Evolutionary conservation across 2,797 vertebrate species (phyloP).

Genomic region (Myotis daubentonii): DNA sequence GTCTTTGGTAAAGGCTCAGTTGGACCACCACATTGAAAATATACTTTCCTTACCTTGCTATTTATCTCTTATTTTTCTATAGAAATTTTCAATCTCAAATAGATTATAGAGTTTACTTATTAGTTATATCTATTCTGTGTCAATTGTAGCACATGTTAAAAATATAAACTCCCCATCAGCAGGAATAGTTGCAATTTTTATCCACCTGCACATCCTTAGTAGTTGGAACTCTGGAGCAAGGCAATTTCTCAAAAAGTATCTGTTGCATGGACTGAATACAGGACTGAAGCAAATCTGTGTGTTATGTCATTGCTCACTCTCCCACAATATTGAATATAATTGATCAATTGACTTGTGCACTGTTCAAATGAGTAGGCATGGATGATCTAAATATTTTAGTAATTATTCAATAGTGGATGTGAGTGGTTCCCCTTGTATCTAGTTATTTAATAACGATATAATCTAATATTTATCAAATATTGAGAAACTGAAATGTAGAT

Average conservation of each 20-base stretch:
- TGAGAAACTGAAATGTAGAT: background rate
- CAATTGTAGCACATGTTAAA: background rate
- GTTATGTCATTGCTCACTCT: background rate
- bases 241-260: background rate
- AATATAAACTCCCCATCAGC: background rate
- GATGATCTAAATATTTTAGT: background rate
- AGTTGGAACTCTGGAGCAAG: background rate
- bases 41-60: background rate
- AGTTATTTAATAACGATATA: constrained; percentile 20
- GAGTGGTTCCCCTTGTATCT: background rate
- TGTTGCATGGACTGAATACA: too few relatives aligned
- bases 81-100: background rate
- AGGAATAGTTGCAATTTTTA: background rate
- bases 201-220: background rate
- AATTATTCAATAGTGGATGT: background rate
- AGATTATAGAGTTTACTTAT: background rate
- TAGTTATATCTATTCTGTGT: background rate
- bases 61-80: background rate
- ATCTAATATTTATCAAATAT: constrained; percentile 43
- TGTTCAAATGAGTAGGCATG: background rate
- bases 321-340: background rate
- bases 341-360: background rate
- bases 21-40: background rate
- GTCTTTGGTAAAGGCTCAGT: background rate
- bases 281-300: background rate